Conservation (phyloP, 1,140 invertebrate species). For the Dendrolimus punctatus region DNA sequence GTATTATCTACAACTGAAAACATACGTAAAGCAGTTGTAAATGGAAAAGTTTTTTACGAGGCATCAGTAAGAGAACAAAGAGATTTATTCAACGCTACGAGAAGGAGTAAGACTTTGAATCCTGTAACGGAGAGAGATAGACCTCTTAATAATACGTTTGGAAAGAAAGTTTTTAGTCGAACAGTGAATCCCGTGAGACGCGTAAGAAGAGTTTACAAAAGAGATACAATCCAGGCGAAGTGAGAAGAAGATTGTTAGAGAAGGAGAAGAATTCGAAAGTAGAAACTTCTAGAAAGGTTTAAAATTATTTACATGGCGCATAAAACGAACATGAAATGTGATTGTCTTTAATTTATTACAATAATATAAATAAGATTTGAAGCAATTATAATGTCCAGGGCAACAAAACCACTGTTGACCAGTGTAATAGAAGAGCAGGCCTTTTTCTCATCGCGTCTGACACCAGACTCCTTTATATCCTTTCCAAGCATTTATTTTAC, state of each 20-base stretch:
- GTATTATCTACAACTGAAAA: constrained; percentile 56
- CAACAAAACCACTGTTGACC: no score
- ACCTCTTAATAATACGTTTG: constrained; percentile 29
- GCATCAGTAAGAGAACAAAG: constrained; percentile 55
- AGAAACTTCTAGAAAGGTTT: constrained; percentile 6
- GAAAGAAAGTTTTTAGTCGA: constrained; percentile 44
- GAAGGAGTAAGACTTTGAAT: constrained; percentile 43
- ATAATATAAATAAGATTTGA: no score
- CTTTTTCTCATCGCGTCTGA: no score
- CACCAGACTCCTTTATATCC: no score
- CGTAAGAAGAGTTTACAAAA: constrained; percentile 56
- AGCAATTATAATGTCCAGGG: no score
- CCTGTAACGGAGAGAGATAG: constrained; percentile 37
- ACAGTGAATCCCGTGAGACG: constrained; percentile 51
- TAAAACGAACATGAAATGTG: no score
- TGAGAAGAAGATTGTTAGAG: constrained; percentile 56
- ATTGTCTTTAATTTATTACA: no score
- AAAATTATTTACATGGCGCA: background rate
- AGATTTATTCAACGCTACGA: constrained; percentile 40
- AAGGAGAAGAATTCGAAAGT: constrained; percentile 45
- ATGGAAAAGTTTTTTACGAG: constrained; percentile 61
- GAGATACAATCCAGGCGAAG: constrained; percentile 62
- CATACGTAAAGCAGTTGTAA: constrained; percentile 54
- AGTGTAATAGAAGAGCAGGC: no score
- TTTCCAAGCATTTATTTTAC: no score